A percentile compares a stretch with the other conserved stretches of the same genome.
phyloP scores from a whole-genome alignment of 2,888 invertebrate species.

The Neoscelio sp. region DNA sequence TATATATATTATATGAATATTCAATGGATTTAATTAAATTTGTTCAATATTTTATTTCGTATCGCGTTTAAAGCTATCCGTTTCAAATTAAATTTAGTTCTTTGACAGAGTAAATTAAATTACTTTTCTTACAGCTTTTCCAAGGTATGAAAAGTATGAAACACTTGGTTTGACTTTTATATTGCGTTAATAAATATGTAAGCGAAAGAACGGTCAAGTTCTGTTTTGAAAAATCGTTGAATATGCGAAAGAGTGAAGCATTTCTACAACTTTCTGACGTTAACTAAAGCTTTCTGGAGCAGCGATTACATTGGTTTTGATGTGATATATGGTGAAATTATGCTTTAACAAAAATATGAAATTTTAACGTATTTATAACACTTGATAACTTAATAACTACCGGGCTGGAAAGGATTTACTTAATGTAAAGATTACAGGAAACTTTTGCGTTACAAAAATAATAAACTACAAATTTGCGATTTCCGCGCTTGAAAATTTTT shows the following conservation, averaged over 20 bases:
- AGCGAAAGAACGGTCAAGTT: constrained; percentile 35
- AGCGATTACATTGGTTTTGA: constrained; percentile 43
- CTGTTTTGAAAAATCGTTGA: constrained; percentile 39
- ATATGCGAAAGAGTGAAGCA: constrained; percentile 51
- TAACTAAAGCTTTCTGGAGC: constrained; percentile 26
- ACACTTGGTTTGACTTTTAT: constrained; percentile 4
- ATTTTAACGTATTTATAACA: constrained; percentile 13
- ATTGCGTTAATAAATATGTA: constrained; percentile 39
- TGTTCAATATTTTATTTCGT: not conserved
- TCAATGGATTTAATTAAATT: too few species aligned
- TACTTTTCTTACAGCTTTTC: too few species aligned
- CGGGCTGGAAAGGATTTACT: constrained; percentile 13
- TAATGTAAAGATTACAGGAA: not conserved
- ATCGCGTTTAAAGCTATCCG: too few species aligned
- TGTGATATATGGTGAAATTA: constrained; percentile 31
- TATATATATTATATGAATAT: too few species aligned
- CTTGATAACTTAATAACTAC: constrained; percentile 19
- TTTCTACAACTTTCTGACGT: constrained; percentile 34
- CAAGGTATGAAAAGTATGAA: constrained; percentile 8
- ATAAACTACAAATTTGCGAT: constrained; percentile 19
- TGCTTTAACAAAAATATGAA: constrained; percentile 30
- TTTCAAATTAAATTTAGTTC: too few species aligned
- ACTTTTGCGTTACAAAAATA: constrained; percentile 19
- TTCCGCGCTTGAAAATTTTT: constrained; percentile 6
- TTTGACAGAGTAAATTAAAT: too few species aligned